Base-by-base conservation (phyloP, 2,888 invertebrate species). In the Synergus itoensis region DNA sequence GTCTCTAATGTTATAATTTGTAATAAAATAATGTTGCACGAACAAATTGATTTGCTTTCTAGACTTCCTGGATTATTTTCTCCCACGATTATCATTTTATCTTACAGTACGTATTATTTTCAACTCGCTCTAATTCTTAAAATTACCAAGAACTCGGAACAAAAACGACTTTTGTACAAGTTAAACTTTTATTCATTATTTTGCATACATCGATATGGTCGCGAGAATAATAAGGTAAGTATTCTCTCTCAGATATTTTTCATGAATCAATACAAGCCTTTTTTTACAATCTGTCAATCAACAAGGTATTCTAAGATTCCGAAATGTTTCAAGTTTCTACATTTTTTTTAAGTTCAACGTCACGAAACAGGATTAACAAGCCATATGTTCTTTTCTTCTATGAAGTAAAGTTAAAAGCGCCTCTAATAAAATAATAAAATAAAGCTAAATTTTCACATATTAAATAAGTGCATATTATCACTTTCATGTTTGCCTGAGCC, bases 21-120 rank as follows among this genome's bases (percentile, higher is more conserved):
- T 87, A 87, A 87, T 85, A 87, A 84, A 87, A 83, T 85, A 85
- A 86, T 84, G 82, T 86, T 84, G 82, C 77, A 81, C 79, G 69
- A 81, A 83, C 67, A 28, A 60, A 53, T 53, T n/a, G n/a, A 18
- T 53, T 53, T 53, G 53, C n/a, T 53, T n/a, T 53, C n/a, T 53
- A 53, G n/a, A n/a, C 16, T n/a, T 53, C 53, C n/a, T n/a, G 3
- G 8, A 53, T 53, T n/a, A n/a, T 5, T 53, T 53, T n/a, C 53
- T n/a, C 53, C 53, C n/a, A n/a, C 28, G 28, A 28, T 28, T 28
- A 28, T 28, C 28, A 28, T 28, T 28, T 28, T 0, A 28, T 28
- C 28, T 28, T 28, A 28, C 28, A 3, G 28, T 28, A 28, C 3
- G 28, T 28, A 28, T 36, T 5, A 36, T 36, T 36, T 36, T 7